These are phyloP conservation scores for Pristionchus mayeri DNA, from an alignment of 2,888 invertebrate genomes.

Conservation along the genomic window DNA sequence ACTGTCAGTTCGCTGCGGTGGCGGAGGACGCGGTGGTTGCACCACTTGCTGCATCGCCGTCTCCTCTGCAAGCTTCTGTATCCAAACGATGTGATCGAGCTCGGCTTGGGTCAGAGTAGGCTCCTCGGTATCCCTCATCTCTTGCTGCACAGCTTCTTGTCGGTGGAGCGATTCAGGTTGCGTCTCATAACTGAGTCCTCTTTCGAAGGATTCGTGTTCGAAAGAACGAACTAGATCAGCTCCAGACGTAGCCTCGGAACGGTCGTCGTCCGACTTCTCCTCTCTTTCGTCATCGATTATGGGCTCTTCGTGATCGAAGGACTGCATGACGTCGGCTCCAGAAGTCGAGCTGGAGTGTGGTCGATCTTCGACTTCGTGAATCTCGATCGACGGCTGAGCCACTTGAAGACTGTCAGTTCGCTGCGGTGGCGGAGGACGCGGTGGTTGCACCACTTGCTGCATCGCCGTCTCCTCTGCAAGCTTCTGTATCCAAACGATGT, in stretches of 20 bases:
- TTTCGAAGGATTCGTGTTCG: slow-evolving; percentile 27
- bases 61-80: too few relatives aligned
- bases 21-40: too few relatives aligned
- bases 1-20: too few relatives aligned
- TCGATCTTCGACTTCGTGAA: not conserved
- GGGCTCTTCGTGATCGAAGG: slow-evolving; percentile 25
- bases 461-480: slow-evolving; percentile 42
- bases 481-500: slow-evolving; percentile 52
- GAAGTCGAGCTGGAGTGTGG: slow-evolving; percentile 17
- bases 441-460: slow-evolving; percentile 7
- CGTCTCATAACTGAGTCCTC: not conserved
- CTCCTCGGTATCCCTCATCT: not conserved
- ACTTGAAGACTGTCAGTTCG: not conserved
- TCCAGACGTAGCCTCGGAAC: not conserved
- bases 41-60: too few relatives aligned
- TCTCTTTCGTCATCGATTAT: not conserved
- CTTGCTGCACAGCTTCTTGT: not conserved
- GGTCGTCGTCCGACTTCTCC: not conserved
- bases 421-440: not conserved
- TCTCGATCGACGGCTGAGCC: not conserved
- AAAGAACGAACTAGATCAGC: slow-evolving; percentile 25
- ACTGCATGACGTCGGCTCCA: slow-evolving; percentile 10
- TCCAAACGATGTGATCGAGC: too few relatives aligned
- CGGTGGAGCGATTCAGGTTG: not conserved
- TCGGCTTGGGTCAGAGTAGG: too few relatives aligned